Percentiles rank a stretch among this genome's conserved stretches.
Conservation (phyloP, 2,888 invertebrate genomes). For the Chironomus riparius region DNA sequence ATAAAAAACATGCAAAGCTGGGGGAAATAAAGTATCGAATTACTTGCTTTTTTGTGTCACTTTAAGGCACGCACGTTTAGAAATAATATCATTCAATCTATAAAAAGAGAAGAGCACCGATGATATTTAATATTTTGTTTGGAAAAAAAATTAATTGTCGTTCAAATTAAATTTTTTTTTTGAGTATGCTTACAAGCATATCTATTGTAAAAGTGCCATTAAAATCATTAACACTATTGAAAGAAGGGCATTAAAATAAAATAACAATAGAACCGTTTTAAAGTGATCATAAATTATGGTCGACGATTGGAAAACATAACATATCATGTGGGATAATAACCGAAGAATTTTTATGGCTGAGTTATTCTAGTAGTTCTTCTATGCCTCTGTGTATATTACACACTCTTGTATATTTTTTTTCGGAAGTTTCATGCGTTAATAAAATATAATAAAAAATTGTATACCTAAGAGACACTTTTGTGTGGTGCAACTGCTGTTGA, state of each 20-base stretch:
- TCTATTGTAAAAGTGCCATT: constrained; percentile 10
- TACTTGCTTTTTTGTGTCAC: too few species aligned
- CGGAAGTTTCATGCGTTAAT: not conserved
- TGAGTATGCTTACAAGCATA: too few species aligned
- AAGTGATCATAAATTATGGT: constrained; percentile 22
- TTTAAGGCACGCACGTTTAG: too few species aligned
- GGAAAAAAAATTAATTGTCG: too few species aligned
- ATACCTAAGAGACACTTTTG: too few species aligned
- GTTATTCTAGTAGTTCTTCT: not conserved
- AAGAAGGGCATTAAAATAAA: constrained; percentile 13
- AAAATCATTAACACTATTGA: constrained; percentile 26
- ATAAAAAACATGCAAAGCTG: too few species aligned
- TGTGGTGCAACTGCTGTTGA: not conserved
- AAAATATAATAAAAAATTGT: too few species aligned
- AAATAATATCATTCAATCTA: too few species aligned
- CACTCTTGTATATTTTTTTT: not conserved
- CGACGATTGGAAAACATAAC: constrained; percentile 4
- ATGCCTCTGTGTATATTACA: not conserved
- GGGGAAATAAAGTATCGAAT: too few species aligned
- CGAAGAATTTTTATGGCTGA: not conserved
- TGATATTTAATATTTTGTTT: too few species aligned
- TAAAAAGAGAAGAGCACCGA: too few species aligned
- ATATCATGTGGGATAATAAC: not conserved
- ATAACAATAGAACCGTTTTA: not conserved
- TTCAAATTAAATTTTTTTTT: too few species aligned